Percentiles rank a stretch among this genome's conserved stretches.
phyloP scores from a whole-genome alignment of 2,888 invertebrate species.

The Phalangium opilio region DNA sequence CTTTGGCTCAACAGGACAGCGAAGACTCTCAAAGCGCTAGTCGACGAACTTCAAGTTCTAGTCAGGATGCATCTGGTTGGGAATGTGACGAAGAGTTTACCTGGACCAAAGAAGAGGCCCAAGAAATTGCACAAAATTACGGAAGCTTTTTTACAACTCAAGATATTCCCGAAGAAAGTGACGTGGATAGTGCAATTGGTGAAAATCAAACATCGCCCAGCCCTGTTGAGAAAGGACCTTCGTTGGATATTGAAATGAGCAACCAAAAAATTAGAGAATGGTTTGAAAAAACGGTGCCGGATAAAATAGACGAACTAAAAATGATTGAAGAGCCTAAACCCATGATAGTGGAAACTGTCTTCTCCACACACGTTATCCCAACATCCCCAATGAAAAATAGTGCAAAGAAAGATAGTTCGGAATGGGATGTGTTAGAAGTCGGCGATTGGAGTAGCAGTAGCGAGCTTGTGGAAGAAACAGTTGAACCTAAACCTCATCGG shows the following conservation, averaged over 20 bases:
- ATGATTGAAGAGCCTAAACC: neutral
- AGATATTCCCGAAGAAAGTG: no score
- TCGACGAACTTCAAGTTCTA: conserved; percentile 1
- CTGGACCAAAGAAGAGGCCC: conserved; percentile 4
- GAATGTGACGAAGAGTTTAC: conserved; percentile 10
- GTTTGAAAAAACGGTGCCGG: neutral
- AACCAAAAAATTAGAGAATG: neutral
- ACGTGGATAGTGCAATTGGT: no score
- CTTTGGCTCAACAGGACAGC: conserved; percentile 6
- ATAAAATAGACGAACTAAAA: neutral
- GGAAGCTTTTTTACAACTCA: no score
- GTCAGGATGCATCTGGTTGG: conserved; percentile 10
- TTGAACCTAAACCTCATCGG: no score
- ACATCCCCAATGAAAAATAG: no score
- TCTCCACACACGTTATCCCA: no score
- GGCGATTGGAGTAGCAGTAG: no score
- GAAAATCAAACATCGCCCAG: no score
- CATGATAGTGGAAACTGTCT: no score
- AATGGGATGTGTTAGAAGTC: no score
- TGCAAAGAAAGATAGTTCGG: no score
- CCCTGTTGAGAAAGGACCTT: neutral
- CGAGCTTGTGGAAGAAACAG: no score
- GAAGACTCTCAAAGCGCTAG: conserved; percentile 11
- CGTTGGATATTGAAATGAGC: neutral
- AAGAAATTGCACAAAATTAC: neutral